Base-by-base conservation (phyloP, 1,140 invertebrate genomes). In the Nasonia longicornis region DNA sequence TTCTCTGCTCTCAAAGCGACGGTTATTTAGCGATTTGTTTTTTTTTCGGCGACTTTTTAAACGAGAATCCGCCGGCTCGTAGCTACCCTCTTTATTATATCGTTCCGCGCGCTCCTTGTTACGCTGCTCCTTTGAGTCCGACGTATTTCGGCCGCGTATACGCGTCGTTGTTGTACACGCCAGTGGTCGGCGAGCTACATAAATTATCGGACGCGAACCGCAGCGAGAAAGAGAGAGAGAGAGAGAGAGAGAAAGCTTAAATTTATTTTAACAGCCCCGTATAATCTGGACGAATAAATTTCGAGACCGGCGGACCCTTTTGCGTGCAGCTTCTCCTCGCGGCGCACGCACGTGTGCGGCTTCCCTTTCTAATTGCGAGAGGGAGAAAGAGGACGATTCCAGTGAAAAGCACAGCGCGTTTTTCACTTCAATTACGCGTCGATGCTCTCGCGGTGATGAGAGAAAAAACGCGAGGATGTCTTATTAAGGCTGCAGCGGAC, bases 211-310 rank as follows among this genome's bases (percentile, higher is more conserved):
- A 79, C 77, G 83, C 75, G 78, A 76, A 83, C 82, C 77, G 80
- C 85, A 79, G 85, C 85, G 85, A 84, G 86, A 52, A 20, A 20
- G 48, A 52, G 48, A 78, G 85, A 84, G 52, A 86, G 84, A 86
- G 12, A 52, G 48, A 52, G 16, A 16, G 52, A 86, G 84, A 86
- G 85, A 84, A 85, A 85, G 86, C 86, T 86, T 85, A 86, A 81
- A 89, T 87, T 88, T 87, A 88, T 87, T 88, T 87, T 85, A 86
- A 87, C 87, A 79, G 77, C 85, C 80, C 83, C 83, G 77, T 84
- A 85, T 86, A 87, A 89, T 86, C 80, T 79, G 81, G 64, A 82
- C 84, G 83, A 84, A 87, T 86, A 85, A 86, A 88, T 89, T 88
- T 85, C 84, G 84, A 52, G 66, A 48, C 78, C 72, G 83, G 64